Conservation (phyloP, 2,888 invertebrate genomes). For the Troilus luridus region DNA sequence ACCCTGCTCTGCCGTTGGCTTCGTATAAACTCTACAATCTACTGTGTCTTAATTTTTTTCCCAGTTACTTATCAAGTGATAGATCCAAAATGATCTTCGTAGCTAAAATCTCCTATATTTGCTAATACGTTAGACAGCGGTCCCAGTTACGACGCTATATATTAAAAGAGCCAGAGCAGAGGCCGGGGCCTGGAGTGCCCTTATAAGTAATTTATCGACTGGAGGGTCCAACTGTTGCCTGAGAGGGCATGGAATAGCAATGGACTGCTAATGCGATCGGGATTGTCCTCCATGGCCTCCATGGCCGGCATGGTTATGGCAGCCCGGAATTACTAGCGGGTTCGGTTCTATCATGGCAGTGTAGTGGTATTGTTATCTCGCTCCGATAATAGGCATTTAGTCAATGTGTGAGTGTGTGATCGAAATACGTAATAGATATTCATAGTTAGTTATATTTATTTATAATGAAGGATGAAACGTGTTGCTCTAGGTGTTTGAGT, state of each 20-base stretch:
- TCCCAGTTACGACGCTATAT: background rate
- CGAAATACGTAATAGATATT: background rate
- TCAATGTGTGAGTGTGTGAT: background rate
- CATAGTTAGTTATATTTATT: too few relatives aligned
- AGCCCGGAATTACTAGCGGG: background rate
- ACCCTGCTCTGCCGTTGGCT: too few relatives aligned
- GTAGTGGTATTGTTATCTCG: background rate
- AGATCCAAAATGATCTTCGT: background rate
- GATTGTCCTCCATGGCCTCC: background rate
- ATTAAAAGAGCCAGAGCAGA: background rate
- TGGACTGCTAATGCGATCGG: conserved; percentile 19
- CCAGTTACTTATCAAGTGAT: too few relatives aligned
- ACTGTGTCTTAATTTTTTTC: too few relatives aligned
- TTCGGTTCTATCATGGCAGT: background rate
- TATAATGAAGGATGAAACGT: too few relatives aligned
- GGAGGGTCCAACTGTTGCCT: conserved; percentile 50
- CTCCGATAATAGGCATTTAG: background rate
- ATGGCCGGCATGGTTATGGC: background rate
- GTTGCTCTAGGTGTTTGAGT: too few relatives aligned
- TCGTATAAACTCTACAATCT: too few relatives aligned
- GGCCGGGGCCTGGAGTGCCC: conserved; percentile 9
- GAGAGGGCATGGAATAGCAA: background rate
- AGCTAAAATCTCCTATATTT: background rate
- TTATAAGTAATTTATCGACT: conserved; percentile 51
- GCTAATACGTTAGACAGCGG: background rate